These are phyloP conservation scores for Ommatoiulus sabulosus DNA, from an alignment of 2,888 invertebrate species.

Conservation along the genomic window DNA sequence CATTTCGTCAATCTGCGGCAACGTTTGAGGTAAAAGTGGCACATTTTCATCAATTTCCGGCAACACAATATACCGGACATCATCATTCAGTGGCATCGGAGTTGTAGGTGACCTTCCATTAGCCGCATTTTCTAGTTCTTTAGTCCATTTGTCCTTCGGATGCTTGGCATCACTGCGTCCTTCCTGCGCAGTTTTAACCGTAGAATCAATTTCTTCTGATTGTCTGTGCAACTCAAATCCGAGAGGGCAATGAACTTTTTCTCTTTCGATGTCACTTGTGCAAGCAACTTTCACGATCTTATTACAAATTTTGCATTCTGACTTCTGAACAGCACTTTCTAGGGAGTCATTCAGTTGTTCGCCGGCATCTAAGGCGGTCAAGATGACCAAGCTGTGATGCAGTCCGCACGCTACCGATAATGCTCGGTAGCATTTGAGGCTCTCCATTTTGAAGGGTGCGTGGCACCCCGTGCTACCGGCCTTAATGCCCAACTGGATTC, in stretches of 20 bases:
- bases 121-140: constrained; percentile 53
- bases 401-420: constrained; percentile 65
- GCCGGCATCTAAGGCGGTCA: background rate
- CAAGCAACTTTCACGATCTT: background rate
- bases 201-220: background rate
- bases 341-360: background rate
- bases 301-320: background rate
- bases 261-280: background rate
- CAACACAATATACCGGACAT: background rate
- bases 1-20: background rate
- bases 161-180: background rate
- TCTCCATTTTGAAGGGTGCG: constrained; percentile 63
- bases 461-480: constrained; percentile 62
- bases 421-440: constrained; percentile 63
- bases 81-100: background rate
- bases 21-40: background rate
- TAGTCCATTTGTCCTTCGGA: constrained; percentile 50
- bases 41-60: background rate
- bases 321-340: background rate
- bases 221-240: constrained; percentile 4
- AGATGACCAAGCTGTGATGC: constrained; percentile 65
- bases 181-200: background rate
- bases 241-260: constrained; percentile 41
- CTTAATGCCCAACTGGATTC: constrained; percentile 62
- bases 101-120: background rate